phyloP scores from a whole-genome alignment of 2,113 vertebrate genomes.

The Heterotilapia buettikoferi region DNA sequence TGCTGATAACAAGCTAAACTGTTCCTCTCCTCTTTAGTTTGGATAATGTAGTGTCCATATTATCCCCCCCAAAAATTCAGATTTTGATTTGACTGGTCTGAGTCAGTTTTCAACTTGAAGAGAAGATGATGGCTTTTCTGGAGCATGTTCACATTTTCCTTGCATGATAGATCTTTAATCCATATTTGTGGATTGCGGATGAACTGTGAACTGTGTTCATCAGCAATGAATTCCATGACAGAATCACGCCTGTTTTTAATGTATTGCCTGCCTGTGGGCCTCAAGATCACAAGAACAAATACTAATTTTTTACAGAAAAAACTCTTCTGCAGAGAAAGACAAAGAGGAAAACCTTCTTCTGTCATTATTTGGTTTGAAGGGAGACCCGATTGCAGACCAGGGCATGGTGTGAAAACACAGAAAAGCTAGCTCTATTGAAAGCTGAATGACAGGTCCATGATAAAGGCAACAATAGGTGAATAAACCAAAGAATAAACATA shows the following conservation, averaged over 20 bases:
- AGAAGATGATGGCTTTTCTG: not conserved
- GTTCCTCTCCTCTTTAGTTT: not conserved
- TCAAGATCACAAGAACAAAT: no score
- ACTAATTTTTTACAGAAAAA: no score
- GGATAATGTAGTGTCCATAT: not conserved
- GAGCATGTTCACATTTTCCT: not conserved
- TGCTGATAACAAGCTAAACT: not conserved
- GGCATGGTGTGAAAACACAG: not conserved
- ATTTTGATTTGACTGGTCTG: not conserved
- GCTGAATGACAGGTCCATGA: not conserved
- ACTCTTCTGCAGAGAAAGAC: no score
- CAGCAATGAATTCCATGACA: no score
- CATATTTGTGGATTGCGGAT: no score
- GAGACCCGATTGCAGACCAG: not conserved
- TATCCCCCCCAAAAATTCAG: not conserved
- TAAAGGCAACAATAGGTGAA: not conserved
- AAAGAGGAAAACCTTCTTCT: no score
- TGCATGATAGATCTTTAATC: no score
- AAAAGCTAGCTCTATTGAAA: not conserved
- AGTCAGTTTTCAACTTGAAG: not conserved
- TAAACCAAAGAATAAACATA: not conserved
- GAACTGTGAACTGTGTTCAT: no score
- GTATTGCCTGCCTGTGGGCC: no score
- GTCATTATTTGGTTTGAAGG: no score
- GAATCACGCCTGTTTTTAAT: no score